Conservation (phyloP, 2,888 invertebrate species). For the Standfussiana lucernea region DNA sequence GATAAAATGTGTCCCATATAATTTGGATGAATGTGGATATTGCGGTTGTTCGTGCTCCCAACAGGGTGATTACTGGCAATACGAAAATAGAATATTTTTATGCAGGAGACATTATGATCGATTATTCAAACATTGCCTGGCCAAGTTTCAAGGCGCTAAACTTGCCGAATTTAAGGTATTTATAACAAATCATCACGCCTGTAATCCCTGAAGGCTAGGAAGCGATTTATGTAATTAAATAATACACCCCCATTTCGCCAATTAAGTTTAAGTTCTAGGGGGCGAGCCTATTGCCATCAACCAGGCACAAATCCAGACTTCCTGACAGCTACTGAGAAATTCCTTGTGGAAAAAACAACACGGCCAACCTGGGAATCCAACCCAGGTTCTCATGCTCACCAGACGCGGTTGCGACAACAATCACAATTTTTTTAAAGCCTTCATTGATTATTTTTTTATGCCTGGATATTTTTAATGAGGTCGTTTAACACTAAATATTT, state of each 20-base stretch:
- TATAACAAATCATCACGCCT: neutral
- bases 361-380: neutral
- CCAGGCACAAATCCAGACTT: neutral
- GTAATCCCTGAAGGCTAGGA: neutral
- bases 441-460: neutral
- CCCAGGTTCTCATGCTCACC: neutral
- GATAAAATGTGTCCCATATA: conserved; percentile 90
- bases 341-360: neutral
- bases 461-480: neutral
- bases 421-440: neutral
- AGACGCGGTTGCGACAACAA: neutral
- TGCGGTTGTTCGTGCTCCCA: conserved; percentile 86
- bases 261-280: neutral
- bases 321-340: neutral
- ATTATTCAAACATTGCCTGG: conserved; percentile 84
- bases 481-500: conserved; percentile 1
- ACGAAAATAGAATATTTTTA: conserved; percentile 86
- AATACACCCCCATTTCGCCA: neutral
- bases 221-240: neutral
- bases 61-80: conserved; percentile 91
- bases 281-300: neutral
- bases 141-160: conserved; percentile 85
- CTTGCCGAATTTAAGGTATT: conserved; percentile 85
- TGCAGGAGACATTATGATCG: conserved; percentile 85
- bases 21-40: conserved; percentile 85